Evolutionary conservation across 37 sponge, comb jelly and placozoan genomes (phyloP).

Genomic region (Haliclona indistincta): DNA sequence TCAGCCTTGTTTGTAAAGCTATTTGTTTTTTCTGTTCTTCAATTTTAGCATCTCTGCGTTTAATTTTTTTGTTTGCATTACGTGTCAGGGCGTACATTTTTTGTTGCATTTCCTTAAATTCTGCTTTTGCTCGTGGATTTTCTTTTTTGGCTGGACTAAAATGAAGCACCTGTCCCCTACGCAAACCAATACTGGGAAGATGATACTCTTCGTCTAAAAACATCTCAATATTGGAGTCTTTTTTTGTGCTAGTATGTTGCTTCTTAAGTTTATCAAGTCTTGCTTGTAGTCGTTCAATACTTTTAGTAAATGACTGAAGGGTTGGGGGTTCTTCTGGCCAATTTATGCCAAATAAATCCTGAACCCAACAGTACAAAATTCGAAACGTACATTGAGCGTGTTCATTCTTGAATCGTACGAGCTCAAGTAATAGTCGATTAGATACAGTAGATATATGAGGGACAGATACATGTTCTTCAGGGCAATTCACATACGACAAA

Average conservation of each 20-base stretch:
- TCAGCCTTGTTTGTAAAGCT: not conserved
- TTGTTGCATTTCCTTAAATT: not conserved
- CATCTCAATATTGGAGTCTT: not conserved
- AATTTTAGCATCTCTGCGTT: constrained; percentile 10
- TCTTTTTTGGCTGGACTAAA: constrained; percentile 14
- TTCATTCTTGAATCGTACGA: constrained; percentile 10
- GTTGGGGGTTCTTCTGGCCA: constrained; percentile 30
- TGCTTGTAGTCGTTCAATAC: constrained; percentile 6
- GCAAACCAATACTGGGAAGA: constrained; percentile 10
- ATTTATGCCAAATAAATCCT: not conserved
- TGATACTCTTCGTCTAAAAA: constrained; percentile 13
- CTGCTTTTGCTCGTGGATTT: not conserved
- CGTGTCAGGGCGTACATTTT: constrained; percentile 18
- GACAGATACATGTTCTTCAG: too few relatives aligned
- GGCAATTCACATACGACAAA: too few relatives aligned
- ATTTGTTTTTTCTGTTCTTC: constrained; percentile 10
- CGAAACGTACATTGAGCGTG: constrained; percentile 5
- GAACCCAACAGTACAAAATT: constrained; percentile 1
- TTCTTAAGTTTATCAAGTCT: constrained; percentile 5
- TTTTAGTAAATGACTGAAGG: constrained; percentile 8
- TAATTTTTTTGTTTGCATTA: constrained; percentile 21
- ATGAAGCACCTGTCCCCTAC: constrained; percentile 7
- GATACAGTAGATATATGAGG: constrained; percentile 1
- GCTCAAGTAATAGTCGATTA: constrained; percentile 9
- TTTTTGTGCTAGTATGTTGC: not conserved